Evolutionary conservation across 2,113 vertebrate genomes (phyloP), one percentile per base, ranked within the genome.

Genomic region (Tautogolabrus adspersus): DNA sequence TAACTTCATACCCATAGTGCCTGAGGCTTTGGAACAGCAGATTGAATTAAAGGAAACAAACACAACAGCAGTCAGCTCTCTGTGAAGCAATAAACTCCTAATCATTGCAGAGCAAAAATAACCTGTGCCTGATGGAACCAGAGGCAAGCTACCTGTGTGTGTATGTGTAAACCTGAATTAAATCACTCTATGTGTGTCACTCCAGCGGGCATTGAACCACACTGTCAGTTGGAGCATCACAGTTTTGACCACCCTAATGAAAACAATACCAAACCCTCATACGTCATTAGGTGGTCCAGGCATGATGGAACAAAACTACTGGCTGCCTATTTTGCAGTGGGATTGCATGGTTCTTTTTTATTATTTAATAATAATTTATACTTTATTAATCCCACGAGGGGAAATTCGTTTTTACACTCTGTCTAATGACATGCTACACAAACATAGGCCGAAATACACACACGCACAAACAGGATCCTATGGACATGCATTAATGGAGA

Each of bases 31-130:
- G 51, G 23, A 71, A 62, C 49, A 49, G 65, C 15, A 23, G 3
- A 73, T 68, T 82, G 69, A 82, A 78, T 71, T 66, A 23, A 69
- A 74, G 49, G 58, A 83, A 84, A 82, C 55, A 57, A 74, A 76
- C 19, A 67, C 13, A 71, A 42, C 23, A 66, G 65, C 69, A 63
- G 34, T 58, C 65, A 51, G 68, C 34, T 68, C 51, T 55, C 64
- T 73, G 52, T 1, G 52, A 76, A 64, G 66, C 70, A 86, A 87
- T 82, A 79, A 84, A 79, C 19, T n/a, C 64, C 51, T 72, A 58
- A 75, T 75, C 26, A 72, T 5, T 47, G 22, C 58, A 63, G 66
- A 46, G 69, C 5, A 67, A 79, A 73, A 81, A 76, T 64, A 68
- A 3, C 65, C 3, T 55, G n/a, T 2, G 5, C 8, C 12, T 34